A percentile compares a stretch with the other conserved stretches of the same genome.
Conservation (phyloP, 2,888 invertebrate species). For the Latrodectus hesperus region DNA sequence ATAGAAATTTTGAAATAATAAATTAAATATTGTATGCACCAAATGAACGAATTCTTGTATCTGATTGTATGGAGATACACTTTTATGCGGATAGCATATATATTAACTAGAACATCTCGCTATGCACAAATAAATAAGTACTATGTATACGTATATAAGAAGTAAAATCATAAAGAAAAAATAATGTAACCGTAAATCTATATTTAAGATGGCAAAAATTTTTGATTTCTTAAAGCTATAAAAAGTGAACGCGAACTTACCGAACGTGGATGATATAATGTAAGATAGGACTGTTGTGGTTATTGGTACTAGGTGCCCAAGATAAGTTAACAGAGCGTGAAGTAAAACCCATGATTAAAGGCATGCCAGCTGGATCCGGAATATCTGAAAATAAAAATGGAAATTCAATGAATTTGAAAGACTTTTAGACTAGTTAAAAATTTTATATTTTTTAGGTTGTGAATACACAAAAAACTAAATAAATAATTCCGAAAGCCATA, state of each 20-base stretch:
- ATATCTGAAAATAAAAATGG: constrained; percentile 63
- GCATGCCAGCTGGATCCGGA: constrained; percentile 77
- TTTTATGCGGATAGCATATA: too few species aligned
- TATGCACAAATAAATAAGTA: too few species aligned
- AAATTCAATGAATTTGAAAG: not conserved
- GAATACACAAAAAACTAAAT: not conserved
- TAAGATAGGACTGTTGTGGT: constrained; percentile 82
- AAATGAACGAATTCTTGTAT: too few species aligned
- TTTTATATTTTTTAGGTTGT: not conserved
- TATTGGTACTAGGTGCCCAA: constrained; percentile 83
- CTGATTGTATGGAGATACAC: too few species aligned
- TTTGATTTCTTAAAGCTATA: not conserved
- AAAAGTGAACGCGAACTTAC: constrained; percentile 77
- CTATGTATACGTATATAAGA: too few species aligned
- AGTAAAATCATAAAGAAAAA: too few species aligned
- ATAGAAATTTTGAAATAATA: too few species aligned
- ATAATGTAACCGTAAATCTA: too few species aligned
- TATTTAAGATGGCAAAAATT: too few species aligned
- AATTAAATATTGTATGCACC: too few species aligned
- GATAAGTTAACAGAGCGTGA: constrained; percentile 84
- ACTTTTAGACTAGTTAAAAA: not conserved
- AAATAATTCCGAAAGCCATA: not conserved
- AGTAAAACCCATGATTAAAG: constrained; percentile 83
- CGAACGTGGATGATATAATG: constrained; percentile 84
- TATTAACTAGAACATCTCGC: too few species aligned